phyloP scores from a whole-genome alignment of 2,797 vertebrate genomes.

The Phataginus tetradactyla region DNA sequence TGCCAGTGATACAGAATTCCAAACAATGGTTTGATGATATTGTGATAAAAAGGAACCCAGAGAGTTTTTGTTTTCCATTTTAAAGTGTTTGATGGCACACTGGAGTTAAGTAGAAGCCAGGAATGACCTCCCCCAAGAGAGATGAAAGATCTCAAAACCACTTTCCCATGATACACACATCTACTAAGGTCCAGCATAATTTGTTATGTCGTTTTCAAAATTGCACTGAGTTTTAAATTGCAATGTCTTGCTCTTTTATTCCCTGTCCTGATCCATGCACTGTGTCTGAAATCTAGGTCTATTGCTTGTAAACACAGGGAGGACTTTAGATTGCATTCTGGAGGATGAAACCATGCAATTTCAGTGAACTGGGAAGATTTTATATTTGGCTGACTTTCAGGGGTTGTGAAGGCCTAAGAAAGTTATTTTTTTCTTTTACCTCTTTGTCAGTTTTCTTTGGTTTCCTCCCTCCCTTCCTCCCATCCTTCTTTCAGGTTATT shows the following conservation, averaged over 20 bases:
- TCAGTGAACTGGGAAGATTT: neutral
- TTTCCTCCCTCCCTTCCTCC: neutral
- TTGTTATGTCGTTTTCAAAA: constrained; percentile 6
- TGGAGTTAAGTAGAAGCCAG: neutral
- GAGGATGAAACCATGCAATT: neutral
- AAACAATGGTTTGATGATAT: neutral
- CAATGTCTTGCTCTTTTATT: constrained; percentile 51
- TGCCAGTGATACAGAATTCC: neutral
- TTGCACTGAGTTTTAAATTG: constrained; percentile 12
- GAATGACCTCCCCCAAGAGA: neutral
- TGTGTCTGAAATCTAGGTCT: constrained; percentile 50
- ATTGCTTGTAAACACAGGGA: constrained; percentile 56
- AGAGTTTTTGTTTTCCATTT: neutral
- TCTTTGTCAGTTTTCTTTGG: neutral
- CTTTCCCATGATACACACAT: neutral
- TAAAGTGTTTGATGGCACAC: neutral
- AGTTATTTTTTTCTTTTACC: neutral
- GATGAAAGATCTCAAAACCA: neutral
- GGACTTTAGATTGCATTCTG: neutral
- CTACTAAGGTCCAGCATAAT: constrained; percentile 24
- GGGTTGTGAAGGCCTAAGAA: neutral
- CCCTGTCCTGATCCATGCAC: constrained; percentile 46
- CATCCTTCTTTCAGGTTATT: neutral
- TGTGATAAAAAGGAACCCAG: neutral
- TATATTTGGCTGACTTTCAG: neutral